These are phyloP conservation scores for Ciconia nigra DNA, from an alignment of 2,797 vertebrate genomes.

Conservation along the genomic window DNA sequence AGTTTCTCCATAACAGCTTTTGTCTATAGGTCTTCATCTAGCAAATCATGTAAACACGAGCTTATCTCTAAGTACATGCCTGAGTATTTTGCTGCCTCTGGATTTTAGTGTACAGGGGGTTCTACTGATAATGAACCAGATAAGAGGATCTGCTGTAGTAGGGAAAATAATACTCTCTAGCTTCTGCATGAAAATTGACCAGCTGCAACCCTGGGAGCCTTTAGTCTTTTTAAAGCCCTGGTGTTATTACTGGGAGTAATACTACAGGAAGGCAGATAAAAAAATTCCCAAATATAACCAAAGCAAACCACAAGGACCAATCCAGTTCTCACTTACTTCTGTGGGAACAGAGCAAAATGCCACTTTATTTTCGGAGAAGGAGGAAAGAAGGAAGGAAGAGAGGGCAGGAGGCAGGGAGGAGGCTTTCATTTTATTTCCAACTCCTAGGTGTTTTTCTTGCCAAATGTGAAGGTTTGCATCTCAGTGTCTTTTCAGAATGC, in stretches of 20 bases:
- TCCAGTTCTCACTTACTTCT: background rate
- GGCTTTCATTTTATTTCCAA: background rate
- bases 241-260: background rate
- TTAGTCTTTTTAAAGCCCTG: constrained; percentile 1
- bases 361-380: background rate
- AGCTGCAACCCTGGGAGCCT: background rate
- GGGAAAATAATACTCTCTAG: background rate
- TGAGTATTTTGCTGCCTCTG: constrained; percentile 11
- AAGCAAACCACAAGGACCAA: background rate
- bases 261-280: background rate
- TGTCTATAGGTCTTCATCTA: background rate
- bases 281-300: background rate
- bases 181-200: background rate
- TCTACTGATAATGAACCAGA: constrained; percentile 19
- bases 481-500: background rate
- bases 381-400: background rate
- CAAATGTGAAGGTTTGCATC: background rate
- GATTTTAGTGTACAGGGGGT: background rate
- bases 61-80: constrained; percentile 4
- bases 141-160: constrained; percentile 13
- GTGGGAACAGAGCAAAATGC: background rate
- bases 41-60: background rate
- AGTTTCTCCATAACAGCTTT: background rate
- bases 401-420: background rate
- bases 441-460: background rate